phyloP scores from a whole-genome alignment of 1,140 invertebrate species.

The Musca vetustissima region DNA sequence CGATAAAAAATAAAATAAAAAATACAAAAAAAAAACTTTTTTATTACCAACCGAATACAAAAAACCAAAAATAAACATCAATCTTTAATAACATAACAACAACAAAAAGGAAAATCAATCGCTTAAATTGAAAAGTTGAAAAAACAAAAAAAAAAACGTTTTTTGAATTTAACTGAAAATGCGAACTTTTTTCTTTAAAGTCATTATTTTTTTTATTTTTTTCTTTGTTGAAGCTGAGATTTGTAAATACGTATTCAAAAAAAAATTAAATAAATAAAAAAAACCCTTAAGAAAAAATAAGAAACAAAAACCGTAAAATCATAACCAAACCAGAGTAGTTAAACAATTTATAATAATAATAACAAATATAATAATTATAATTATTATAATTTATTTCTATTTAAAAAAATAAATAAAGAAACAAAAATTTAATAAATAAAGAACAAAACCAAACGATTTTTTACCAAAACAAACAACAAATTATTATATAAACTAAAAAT shows the following conservation, averaged over 20 bases:
- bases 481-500: neutral
- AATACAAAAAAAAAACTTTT: neutral
- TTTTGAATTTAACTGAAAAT: slow-evolving; percentile 19
- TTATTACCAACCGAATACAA: slow-evolving; percentile 17
- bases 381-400: slow-evolving; percentile 25
- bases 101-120: slow-evolving; percentile 13
- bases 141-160: neutral
- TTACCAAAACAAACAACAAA: slow-evolving; percentile 19
- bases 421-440: neutral
- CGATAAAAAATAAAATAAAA: slow-evolving; percentile 4
- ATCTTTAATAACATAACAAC: slow-evolving; percentile 17
- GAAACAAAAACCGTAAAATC: too few relatives aligned
- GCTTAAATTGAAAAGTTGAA: slow-evolving; percentile 10
- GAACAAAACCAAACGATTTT: slow-evolving; percentile 18
- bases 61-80: neutral
- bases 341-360: slow-evolving; percentile 20
- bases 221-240: slow-evolving; percentile 23
- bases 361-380: slow-evolving; percentile 6
- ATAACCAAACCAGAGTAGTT: slow-evolving; percentile 7
- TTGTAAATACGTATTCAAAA: slow-evolving; percentile 22
- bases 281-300: too few relatives aligned
- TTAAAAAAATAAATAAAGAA: neutral
- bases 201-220: slow-evolving; percentile 10
- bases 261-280: neutral
- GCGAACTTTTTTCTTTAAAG: neutral